Evolutionary conservation across 2,113 vertebrate species (phyloP), one percentile per base, ranked within the genome.

Genomic region (Rhinopomastus cyanomelas): DNA sequence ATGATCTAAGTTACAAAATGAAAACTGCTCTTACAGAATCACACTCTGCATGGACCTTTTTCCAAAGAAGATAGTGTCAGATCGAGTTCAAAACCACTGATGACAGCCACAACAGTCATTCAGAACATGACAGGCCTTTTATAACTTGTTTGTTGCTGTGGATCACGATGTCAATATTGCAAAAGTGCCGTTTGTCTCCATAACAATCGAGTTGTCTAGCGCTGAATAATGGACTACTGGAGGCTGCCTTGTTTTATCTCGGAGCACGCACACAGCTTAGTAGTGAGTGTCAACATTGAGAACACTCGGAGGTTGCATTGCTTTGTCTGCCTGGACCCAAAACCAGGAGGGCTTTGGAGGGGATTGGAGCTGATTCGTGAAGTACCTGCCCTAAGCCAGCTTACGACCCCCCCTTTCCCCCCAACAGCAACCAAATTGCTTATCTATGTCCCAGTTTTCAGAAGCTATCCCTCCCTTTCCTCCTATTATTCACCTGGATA

Each of bases 401-500:
- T 91, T 86, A 78, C 74, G 11, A 42, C 39, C 39, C 15, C 39
- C 71, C 68, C n/a, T n/a, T n/a, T n/a, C 16, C 55, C 88, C 80
- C 44, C 67, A 80, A 80, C 48, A 72, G 2, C 46, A 82, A 65
- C 73, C 80, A 88, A 90, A 71, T 87, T 73, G 90, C 87, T 94
- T 95, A 95, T 95, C 90, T 94, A 0, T 87, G 93, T 67, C 71
- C 81, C 80, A 60, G 59, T 37, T 77, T 51, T 88, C 81, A 79
- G 81, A 62, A 75, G 23, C 62, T 57, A 88, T 74, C 90, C 94
- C 90, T 95, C 90, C 92, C 88, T 95, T 95, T 94, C 92, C 94
- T 94, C 80, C 93, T 90, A 69, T 95, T 94, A 87, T 95, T 81
- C 71, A 95, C 86, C 90, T 95, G 92, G 81, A 13, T 73, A 95